Conservation (phyloP, 1,140 invertebrate species). For the Micrasema minimum region DNA sequence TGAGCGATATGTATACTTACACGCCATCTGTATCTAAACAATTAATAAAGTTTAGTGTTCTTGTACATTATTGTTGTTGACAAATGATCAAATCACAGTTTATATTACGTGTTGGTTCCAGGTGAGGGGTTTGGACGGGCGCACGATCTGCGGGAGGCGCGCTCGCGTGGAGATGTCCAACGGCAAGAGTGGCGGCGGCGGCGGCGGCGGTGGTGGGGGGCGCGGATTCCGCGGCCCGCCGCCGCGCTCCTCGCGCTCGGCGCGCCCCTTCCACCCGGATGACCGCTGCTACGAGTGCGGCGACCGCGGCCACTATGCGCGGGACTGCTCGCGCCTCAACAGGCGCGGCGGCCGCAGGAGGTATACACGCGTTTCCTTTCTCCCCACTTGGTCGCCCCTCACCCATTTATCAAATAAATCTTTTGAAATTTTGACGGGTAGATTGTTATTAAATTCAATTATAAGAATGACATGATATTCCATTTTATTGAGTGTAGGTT, state of each 20-base stretch:
- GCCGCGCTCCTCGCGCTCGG: constrained; percentile 66
- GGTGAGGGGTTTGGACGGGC: constrained; percentile 72
- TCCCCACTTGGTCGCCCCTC: not conserved
- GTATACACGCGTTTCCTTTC: not conserved
- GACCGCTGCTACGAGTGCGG: constrained; percentile 94
- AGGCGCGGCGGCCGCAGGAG: constrained; percentile 70
- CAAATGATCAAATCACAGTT: too few relatives aligned
- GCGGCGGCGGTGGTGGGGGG: constrained; percentile 74
- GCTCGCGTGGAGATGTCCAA: constrained; percentile 94
- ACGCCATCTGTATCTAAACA: too few relatives aligned
- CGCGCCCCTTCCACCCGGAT: constrained; percentile 77
- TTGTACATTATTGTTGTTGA: too few relatives aligned
- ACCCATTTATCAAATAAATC: not conserved
- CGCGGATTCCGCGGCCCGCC: constrained; percentile 70
- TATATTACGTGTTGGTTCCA: too few relatives aligned
- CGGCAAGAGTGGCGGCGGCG: constrained; percentile 78
- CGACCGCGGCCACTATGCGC: constrained; percentile 89
- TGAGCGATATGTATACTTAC: too few relatives aligned
- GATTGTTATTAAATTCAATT: not conserved
- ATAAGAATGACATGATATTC: not conserved
- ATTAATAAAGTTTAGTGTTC: too few relatives aligned
- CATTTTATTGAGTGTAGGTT: too few relatives aligned
- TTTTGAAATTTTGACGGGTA: too few relatives aligned
- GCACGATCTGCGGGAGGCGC: constrained; percentile 87
- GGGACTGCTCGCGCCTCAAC: constrained; percentile 81